Evolutionary conservation across 2,888 invertebrate species (phyloP).

Genomic region (Acrobasis consociella): DNA sequence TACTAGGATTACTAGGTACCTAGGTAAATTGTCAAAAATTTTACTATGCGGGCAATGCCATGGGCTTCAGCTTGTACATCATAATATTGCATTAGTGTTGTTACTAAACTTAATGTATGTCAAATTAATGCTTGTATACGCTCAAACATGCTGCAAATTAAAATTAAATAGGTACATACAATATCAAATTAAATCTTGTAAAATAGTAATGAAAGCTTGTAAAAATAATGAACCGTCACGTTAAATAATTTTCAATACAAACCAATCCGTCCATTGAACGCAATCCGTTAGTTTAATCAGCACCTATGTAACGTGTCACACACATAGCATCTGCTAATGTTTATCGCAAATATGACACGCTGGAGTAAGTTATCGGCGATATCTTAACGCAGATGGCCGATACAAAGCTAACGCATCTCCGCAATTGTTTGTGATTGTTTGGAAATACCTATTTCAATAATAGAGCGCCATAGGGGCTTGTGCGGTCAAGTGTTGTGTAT

Average conservation of each 20-base stretch:
- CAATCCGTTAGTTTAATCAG: conserved; percentile 47
- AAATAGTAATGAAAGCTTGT: neutral
- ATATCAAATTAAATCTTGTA: no score
- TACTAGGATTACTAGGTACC: no score
- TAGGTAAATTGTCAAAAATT: no score
- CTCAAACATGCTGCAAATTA: no score
- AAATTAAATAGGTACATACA: no score
- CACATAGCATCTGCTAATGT: conserved; percentile 64
- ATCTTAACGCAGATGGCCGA: conserved; percentile 48
- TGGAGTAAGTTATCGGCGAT: conserved; percentile 64
- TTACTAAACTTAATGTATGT: no score
- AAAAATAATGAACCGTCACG: neutral
- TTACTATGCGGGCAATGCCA: no score
- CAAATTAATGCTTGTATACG: no score
- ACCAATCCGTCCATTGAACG: conserved; percentile 30
- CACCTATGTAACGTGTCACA: conserved; percentile 48
- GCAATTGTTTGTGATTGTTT: conserved; percentile 26
- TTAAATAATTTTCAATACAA: conserved; percentile 36
- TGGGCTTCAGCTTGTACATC: no score
- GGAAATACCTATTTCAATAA: conserved; percentile 31
- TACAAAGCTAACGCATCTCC: conserved; percentile 19
- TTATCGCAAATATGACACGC: conserved; percentile 69
- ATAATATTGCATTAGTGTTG: no score
- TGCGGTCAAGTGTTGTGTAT: conserved; percentile 46
- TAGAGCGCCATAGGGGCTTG: neutral